Percentiles rank a stretch among this genome's conserved stretches.
Conservation (phyloP, 1,140 invertebrate species). For the Globodera ellingtonae region DNA sequence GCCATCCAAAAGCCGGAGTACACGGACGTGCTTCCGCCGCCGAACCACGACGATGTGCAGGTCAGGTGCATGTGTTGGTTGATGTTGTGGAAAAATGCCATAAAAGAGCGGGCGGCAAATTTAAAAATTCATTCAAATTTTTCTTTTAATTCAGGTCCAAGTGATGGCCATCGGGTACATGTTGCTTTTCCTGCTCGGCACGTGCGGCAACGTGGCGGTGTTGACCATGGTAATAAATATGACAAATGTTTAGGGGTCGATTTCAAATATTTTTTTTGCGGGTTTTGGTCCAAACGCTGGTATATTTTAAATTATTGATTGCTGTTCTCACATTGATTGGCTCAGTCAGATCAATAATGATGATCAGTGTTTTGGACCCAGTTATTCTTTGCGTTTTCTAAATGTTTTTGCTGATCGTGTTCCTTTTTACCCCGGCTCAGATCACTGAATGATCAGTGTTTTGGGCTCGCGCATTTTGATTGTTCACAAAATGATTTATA, state of each 20-base stretch:
- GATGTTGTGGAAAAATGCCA: constrained; percentile 17
- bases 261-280: too few relatives aligned
- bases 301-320: too few relatives aligned
- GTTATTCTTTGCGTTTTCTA: too few relatives aligned
- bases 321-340: too few relatives aligned
- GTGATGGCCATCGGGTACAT: constrained; percentile 63
- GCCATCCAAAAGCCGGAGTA: background rate
- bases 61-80: constrained; percentile 30
- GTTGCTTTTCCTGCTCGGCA: constrained; percentile 60
- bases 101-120: constrained; percentile 2
- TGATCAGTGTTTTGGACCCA: too few relatives aligned
- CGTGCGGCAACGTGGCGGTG: constrained; percentile 64
- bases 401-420: too few relatives aligned
- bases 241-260: constrained; percentile 41
- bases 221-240: constrained; percentile 56
- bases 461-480: too few relatives aligned
- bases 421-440: too few relatives aligned
- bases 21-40: constrained; percentile 63
- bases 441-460: too few relatives aligned
- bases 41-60: constrained; percentile 58
- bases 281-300: too few relatives aligned
- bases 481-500: too few relatives aligned
- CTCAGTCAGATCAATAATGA: too few relatives aligned
- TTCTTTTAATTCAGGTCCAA: constrained; percentile 50
- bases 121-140: constrained; percentile 38